Conservation (phyloP, 2,797 vertebrate genomes). For the Pseudochirops cupreus region DNA sequence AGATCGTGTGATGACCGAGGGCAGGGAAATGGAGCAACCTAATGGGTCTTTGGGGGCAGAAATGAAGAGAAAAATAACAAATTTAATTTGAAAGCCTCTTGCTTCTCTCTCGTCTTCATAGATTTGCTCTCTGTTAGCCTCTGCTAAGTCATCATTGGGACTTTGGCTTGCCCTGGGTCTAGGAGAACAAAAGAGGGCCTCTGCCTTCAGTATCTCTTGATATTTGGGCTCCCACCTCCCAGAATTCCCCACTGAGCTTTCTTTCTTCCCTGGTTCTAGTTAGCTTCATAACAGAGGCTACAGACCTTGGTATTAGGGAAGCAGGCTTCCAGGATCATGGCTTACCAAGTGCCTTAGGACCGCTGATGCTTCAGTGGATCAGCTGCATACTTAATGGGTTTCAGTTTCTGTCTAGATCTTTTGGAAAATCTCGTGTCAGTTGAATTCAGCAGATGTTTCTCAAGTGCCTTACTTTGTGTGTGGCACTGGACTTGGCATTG, state of each 20-base stretch:
- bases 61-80: neutral
- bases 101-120: conserved; percentile 43
- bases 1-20: conserved; percentile 84
- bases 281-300: neutral
- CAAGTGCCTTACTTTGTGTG: neutral
- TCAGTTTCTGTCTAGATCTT: neutral
- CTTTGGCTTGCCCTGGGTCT: conserved; percentile 15
- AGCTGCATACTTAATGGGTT: neutral
- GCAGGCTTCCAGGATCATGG: neutral
- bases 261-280: neutral
- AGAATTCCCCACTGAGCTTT: neutral
- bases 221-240: neutral
- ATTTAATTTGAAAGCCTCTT: neutral
- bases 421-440: neutral
- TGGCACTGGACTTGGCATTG: neutral
- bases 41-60: neutral
- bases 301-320: neutral
- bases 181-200: conserved; percentile 50
- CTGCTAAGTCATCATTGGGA: neutral
- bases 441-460: too few species aligned
- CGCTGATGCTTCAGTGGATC: neutral
- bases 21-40: neutral
- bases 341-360: neutral
- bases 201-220: neutral
- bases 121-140: neutral